A percentile compares a stretch with the other conserved stretches of the same genome.
phyloP scores from a whole-genome alignment of 2,113 vertebrate genomes.

The Callithrix jacchus region DNA sequence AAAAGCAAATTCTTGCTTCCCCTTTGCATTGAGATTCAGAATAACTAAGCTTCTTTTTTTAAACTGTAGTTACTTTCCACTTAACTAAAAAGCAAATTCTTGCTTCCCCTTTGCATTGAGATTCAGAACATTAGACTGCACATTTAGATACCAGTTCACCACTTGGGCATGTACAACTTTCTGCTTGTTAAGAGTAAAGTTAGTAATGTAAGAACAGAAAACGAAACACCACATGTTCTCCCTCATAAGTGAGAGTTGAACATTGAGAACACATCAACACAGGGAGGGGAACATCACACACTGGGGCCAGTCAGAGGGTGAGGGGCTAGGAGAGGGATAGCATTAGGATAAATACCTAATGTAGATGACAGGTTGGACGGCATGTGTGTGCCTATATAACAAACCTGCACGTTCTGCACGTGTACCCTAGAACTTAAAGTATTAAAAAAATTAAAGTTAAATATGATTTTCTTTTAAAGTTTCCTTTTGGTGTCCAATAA shows the following conservation, averaged over 20 bases:
- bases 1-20: not conserved
- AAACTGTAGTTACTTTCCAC: not conserved
- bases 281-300: too few relatives aligned
- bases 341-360: too few relatives aligned
- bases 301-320: too few relatives aligned
- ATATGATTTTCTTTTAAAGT: constrained; percentile 3
- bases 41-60: not conserved
- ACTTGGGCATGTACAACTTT: not conserved
- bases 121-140: not conserved
- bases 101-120: not conserved
- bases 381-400: too few relatives aligned
- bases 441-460: not conserved
- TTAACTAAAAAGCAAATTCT: not conserved
- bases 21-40: not conserved
- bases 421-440: too few relatives aligned
- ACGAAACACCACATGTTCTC: too few relatives aligned
- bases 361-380: too few relatives aligned
- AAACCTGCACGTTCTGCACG: too few relatives aligned
- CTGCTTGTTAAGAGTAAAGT: not conserved
- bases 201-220: too few relatives aligned
- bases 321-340: too few relatives aligned
- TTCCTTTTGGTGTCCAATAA: constrained; percentile 8
- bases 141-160: not conserved
- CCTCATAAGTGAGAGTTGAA: too few relatives aligned
- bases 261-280: too few relatives aligned